Base-by-base conservation (phyloP, 1,140 invertebrate species). In the Rhynchophorus ferrugineus region DNA sequence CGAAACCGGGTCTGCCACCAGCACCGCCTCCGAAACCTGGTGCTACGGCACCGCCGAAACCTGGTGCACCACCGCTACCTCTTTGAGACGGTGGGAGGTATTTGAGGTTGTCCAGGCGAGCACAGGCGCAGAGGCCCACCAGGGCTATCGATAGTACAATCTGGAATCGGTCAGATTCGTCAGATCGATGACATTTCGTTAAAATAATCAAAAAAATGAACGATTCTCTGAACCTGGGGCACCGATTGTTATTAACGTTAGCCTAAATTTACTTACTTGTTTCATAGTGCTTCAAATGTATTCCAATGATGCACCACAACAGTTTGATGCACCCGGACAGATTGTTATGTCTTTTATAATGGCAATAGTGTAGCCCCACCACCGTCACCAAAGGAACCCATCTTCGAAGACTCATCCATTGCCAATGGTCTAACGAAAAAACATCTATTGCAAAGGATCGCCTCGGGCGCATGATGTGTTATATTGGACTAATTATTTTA, bases 101-200 rank as follows among this genome's bases (percentile, higher is more conserved):
- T 17, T 57, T 41, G 20, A 43, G 18, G 44, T 58, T 50, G 47
- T 58, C 51, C 1, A 58, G 49, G 22, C 56, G 56, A 1, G 46
- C 56, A 22, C 51, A 58, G 3, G 47, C 43, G 38, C 45, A 49
- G 41, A 58, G 36, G 24, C 56, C 56, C 5, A 55, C 21, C 11
- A 58, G 20, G 51, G 56, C 56, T n/a, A 58, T 18, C 3, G 35
- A 19, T 6, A 55, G 29, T 3, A 52, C 7, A 20, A 36, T 16
- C 49, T 52, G 19, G 29, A 45, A 52, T 19, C 17, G 37, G 33
- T 35, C 8, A 22, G 8, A 9, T 9, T 38, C 22, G 36, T 47
- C 8, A 3, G 16, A 37, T 24, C 13, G 6, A 36, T 3, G n/a
- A 3, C 16, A 3, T 36, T 36, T 36, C 34, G n/a, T n/a, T n/a